phyloP scores from a whole-genome alignment of 2,113 vertebrate species.

The Stercorarius parasiticus region DNA sequence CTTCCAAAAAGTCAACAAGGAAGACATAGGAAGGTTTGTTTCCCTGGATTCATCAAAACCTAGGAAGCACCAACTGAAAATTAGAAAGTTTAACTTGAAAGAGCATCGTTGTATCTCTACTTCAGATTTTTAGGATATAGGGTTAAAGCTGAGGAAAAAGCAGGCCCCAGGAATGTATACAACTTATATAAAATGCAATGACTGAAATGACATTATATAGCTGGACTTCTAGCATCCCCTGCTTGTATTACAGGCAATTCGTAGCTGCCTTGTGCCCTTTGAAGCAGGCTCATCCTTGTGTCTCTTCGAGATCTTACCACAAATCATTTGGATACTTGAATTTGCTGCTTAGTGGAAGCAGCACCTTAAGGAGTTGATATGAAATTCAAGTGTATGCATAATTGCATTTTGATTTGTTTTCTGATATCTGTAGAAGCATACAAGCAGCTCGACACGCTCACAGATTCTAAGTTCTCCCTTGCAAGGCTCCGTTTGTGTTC shows the following conservation, averaged over 20 bases:
- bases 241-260: neutral
- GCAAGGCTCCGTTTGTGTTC: neutral
- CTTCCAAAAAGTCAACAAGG: neutral
- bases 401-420: constrained; percentile 54
- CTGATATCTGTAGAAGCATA: neutral
- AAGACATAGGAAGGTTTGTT: neutral
- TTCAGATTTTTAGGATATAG: neutral
- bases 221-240: neutral
- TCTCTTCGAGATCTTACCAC: neutral
- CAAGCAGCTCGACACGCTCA: neutral
- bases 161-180: neutral
- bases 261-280: neutral
- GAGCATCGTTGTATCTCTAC: neutral
- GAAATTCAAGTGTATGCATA: constrained; percentile 32
- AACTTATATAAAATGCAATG: neutral
- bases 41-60: neutral
- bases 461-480: neutral
- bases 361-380: constrained; percentile 22
- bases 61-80: neutral
- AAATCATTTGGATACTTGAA: neutral
- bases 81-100: neutral
- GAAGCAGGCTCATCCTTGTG: neutral
- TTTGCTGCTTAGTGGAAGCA: constrained; percentile 8
- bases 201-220: neutral
- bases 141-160: neutral